Evolutionary conservation across 2,113 vertebrate genomes (phyloP).

Genomic region (Pampusana beccarii): DNA sequence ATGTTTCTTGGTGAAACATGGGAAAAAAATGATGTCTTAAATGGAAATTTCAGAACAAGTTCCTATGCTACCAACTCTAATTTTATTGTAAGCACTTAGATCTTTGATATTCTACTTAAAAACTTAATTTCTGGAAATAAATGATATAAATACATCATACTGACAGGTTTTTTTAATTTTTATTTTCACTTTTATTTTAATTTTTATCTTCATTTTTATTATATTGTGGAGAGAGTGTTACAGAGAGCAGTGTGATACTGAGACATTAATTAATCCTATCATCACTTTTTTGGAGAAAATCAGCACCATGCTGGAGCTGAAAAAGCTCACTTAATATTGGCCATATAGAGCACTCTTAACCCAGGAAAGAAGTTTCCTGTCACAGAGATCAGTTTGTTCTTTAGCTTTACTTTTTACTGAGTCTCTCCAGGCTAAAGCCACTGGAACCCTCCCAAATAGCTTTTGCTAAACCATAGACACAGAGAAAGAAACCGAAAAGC

Average conservation of each 20-base stretch:
- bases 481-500: neutral
- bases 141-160: neutral
- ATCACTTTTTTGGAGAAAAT: neutral
- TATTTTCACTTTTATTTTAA: neutral
- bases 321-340: neutral
- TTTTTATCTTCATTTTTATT: neutral
- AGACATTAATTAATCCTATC: neutral
- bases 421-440: neutral
- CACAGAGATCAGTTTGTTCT: neutral
- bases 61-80: neutral
- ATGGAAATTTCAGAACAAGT: neutral
- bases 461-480: neutral
- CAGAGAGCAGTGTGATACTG: neutral
- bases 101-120: neutral
- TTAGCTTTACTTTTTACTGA: neutral
- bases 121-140: neutral
- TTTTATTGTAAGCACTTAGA: neutral
- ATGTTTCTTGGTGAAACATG: neutral
- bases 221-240: neutral
- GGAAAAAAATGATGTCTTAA: neutral
- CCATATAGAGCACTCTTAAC: neutral
- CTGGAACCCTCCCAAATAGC: neutral
- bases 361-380: neutral
- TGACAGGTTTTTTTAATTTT: neutral
- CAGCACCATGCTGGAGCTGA: neutral